These are phyloP conservation scores for Ostrea denselamellosa DNA, from an alignment of 1,140 invertebrate genomes.

Conservation along the genomic window DNA sequence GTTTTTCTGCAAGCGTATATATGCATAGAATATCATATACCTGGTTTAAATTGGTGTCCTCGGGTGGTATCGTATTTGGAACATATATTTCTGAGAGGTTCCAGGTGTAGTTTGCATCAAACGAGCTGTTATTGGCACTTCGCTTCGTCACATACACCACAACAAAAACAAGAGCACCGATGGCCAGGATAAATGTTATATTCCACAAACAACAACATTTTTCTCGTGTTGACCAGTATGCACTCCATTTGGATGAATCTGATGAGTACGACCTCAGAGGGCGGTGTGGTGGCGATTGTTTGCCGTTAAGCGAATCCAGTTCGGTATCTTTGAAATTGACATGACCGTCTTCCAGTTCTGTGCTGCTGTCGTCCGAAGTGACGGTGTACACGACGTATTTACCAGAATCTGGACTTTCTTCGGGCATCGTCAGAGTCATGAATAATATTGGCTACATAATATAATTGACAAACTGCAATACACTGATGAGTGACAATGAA, in stretches of 20 bases:
- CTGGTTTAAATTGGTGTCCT: not conserved
- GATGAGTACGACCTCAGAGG: slow-evolving; percentile 39
- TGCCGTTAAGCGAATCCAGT: slow-evolving; percentile 13
- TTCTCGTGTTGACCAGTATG: slow-evolving; percentile 44
- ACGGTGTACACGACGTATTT: slow-evolving; percentile 50
- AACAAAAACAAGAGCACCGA: not conserved
- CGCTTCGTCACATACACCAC: not conserved
- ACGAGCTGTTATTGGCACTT: not conserved
- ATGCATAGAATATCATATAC: not conserved
- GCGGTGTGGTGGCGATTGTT: not conserved
- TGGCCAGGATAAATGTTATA: slow-evolving; percentile 16
- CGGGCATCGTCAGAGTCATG: slow-evolving; percentile 39
- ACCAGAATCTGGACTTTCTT: slow-evolving; percentile 34
- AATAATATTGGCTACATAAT: not conserved
- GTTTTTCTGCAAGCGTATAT: not conserved
- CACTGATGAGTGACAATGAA: not conserved
- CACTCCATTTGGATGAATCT: slow-evolving; percentile 45
- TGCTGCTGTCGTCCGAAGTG: slow-evolving; percentile 43
- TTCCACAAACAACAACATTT: slow-evolving; percentile 52
- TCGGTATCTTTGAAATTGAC: slow-evolving; percentile 38
- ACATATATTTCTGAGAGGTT: not conserved
- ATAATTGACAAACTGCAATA: not conserved
- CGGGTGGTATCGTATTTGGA: not conserved
- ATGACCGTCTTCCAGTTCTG: slow-evolving; percentile 43
- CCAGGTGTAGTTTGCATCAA: slow-evolving; percentile 17